A percentile compares a stretch with the other conserved stretches of the same genome.
Evolutionary conservation across 2,888 invertebrate genomes (phyloP).

Genomic region (Lacanobia wlatinum): DNA sequence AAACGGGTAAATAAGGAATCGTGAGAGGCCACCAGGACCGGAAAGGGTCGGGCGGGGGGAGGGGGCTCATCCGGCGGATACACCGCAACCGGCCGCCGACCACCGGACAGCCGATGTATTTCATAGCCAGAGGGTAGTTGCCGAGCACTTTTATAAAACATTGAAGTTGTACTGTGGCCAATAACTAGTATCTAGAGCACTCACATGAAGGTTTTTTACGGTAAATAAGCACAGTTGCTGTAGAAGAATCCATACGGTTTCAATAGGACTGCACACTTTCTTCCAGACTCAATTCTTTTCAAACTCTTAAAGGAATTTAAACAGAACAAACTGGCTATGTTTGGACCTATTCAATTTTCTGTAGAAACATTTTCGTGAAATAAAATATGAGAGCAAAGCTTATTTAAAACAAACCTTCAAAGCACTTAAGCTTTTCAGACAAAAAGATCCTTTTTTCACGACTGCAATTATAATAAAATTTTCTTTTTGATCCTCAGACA

Average conservation of each 20-base stretch:
- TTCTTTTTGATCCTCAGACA: conserved; percentile 52
- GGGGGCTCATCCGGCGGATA: conserved; percentile 79
- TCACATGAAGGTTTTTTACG: conserved; percentile 66
- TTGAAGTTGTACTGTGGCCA: conserved; percentile 67
- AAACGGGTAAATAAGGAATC: conserved; percentile 88
- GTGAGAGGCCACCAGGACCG: conserved; percentile 74
- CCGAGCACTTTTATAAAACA: conserved; percentile 77
- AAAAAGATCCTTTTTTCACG: conserved; percentile 29
- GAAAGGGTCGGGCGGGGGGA: conserved; percentile 77
- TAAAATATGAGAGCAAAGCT: conserved; percentile 42
- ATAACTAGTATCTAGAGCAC: conserved; percentile 56
- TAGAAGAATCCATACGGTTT: conserved; percentile 25
- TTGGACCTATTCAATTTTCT: conserved; percentile 27
- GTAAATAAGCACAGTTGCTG: conserved; percentile 28
- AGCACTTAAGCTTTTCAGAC: conserved; percentile 43
- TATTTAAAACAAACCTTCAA: conserved; percentile 36
- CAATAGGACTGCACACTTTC: conserved; percentile 28
- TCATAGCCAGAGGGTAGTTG: conserved; percentile 71
- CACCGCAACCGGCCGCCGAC: conserved; percentile 72
- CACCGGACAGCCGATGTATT: conserved; percentile 71
- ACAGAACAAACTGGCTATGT: conserved; percentile 30
- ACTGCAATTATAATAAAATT: conserved; percentile 51
- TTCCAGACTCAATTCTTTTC: conserved; percentile 35
- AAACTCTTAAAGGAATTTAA: conserved; percentile 44
- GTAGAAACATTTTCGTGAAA: conserved; percentile 34